Conservation (phyloP, 2,888 invertebrate genomes). For the Stramonita haemastoma region DNA sequence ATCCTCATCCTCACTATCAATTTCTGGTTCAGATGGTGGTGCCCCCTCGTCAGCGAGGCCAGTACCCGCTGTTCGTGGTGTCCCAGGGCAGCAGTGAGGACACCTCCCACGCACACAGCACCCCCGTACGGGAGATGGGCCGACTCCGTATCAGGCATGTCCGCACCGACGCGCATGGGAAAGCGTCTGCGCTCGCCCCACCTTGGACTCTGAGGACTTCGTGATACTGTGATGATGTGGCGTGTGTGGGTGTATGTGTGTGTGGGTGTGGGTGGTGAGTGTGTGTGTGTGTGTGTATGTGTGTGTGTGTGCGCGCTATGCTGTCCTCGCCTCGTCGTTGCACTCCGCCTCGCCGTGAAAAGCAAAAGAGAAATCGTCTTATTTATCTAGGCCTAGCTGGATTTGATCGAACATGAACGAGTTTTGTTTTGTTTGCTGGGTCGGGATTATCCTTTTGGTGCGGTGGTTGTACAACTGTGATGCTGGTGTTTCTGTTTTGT, state of each 20-base stretch:
- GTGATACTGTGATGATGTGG: constrained; percentile 62
- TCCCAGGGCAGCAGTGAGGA: constrained; percentile 81
- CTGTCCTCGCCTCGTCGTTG: too few species aligned
- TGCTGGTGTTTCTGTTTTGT: too few species aligned
- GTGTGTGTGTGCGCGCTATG: neutral
- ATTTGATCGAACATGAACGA: too few species aligned
- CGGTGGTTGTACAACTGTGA: too few species aligned
- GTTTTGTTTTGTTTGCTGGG: too few species aligned
- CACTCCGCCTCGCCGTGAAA: too few species aligned
- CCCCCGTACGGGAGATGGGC: constrained; percentile 57
- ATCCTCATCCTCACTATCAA: too few species aligned
- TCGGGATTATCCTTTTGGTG: too few species aligned
- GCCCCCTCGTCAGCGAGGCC: constrained; percentile 79
- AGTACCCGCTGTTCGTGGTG: constrained; percentile 91
- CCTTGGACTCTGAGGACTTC: constrained; percentile 70
- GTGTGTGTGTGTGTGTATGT: too few species aligned
- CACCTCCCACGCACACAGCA: constrained; percentile 54
- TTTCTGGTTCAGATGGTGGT: constrained; percentile 81
- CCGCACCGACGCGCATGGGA: constrained; percentile 56
- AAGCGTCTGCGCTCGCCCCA: constrained; percentile 55
- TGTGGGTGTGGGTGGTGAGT: too few species aligned
- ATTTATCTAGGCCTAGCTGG: too few species aligned
- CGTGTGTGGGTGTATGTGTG: neutral
- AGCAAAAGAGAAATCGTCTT: too few species aligned
- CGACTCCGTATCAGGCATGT: constrained; percentile 61